Base-by-base conservation (phyloP, 2,113 vertebrate genomes). In the Cathartes aura region DNA sequence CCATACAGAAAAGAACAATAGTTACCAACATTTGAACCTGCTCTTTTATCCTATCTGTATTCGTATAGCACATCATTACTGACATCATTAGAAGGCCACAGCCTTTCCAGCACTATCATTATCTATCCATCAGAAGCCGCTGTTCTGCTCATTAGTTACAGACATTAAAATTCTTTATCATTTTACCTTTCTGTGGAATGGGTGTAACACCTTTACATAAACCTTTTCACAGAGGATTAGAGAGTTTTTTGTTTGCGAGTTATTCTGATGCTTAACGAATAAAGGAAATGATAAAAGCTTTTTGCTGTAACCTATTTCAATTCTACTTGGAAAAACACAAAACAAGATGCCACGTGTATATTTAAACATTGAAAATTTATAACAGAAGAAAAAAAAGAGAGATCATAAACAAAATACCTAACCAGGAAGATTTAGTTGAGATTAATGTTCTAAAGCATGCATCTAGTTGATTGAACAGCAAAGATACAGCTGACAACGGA, bases 11-110 rank as follows among this genome's bases (percentile, higher is more conserved):
- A 95, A 90, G 88, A 91, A 93, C 89, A 94, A 73, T 30, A 87
- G 80, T 90, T 93, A 90, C 58, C 80, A 95, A 78, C 64, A 87
- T 47, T n/a, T 45, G 75, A 96, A 90, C 59, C 45, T 81, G 80
- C 26, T 92, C 20, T 1, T 92, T 94, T 92, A 91, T 90, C 48
- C 75, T 86, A 75, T 81, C 68, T 84, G 42, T 84, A 93, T 82
- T 89, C 5, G 0, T 62, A 71, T 2, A 96, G 80, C 80, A 86
- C 76, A 93, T 83, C 73, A 82, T 89, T 95, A 91, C 78, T 72
- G 88, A 93, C 64, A 87, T 88, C 90, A 91, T 95, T 84, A 96
- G 50, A 96, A 95, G 83, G 89, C 89, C 80, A 89, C 75, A 92
- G 87, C 68, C 59, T 89, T 89, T 91, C 52, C 56, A 96, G 80